phyloP scores from a whole-genome alignment of 2,888 invertebrate genomes.

The Clanis bilineata region DNA sequence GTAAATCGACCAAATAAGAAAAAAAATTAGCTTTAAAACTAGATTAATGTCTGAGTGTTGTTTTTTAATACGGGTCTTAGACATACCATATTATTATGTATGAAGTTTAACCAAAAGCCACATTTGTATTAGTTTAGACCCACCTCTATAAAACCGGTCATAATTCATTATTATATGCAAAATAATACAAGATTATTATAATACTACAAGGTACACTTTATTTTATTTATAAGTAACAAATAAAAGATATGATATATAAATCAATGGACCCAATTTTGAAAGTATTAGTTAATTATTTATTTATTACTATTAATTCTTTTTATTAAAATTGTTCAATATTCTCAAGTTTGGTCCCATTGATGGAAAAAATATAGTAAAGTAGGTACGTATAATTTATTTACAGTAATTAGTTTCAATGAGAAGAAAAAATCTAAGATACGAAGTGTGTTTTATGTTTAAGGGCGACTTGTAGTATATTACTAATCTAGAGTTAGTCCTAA shows the following conservation, averaged over 20 bases:
- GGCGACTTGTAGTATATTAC: too few species aligned
- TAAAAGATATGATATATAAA: neutral
- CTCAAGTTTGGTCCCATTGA: conserved; percentile 7
- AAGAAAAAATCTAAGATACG: neutral
- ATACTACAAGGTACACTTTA: neutral
- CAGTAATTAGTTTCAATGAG: neutral
- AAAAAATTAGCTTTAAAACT: too few species aligned
- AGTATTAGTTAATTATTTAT: neutral
- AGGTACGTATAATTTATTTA: neutral
- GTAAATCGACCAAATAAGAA: too few species aligned
- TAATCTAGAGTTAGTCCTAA: too few species aligned
- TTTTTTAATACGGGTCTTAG: too few species aligned
- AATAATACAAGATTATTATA: neutral
- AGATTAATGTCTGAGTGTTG: too few species aligned
- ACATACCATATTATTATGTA: neutral
- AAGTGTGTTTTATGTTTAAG: too few species aligned
- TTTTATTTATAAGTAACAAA: neutral
- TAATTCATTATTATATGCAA: neutral
- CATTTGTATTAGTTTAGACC: neutral
- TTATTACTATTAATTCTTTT: neutral
- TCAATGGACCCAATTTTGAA: conserved; percentile 11
- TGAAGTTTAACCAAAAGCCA: neutral
- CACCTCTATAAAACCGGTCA: neutral
- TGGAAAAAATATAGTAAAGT: neutral
- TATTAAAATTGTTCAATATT: neutral